phyloP scores from a whole-genome alignment of 1,140 invertebrate genomes.

The Rhopalosiphum padi region DNA sequence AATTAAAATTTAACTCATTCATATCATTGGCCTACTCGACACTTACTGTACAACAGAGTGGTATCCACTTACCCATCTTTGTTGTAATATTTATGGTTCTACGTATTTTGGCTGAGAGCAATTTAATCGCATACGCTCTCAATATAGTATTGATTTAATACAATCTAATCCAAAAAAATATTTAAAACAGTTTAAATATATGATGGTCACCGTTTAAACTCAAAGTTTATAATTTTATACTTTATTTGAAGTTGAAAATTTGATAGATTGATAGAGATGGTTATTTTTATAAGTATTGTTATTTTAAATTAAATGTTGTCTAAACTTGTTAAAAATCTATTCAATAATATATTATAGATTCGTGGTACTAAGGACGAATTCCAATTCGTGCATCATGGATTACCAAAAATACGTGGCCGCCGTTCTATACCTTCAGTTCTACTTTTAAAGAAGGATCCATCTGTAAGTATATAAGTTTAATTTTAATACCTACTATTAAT shows the following conservation, averaged over 20 bases:
- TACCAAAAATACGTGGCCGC: conserved; percentile 84
- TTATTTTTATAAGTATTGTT: background rate
- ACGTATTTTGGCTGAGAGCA: too few species aligned
- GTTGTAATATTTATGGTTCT: too few species aligned
- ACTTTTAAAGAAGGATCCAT: conserved; percentile 85
- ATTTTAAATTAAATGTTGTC: background rate
- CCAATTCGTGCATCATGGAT: conserved; percentile 87
- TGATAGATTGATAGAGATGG: background rate
- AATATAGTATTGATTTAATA: too few species aligned
- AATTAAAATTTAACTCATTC: too few species aligned
- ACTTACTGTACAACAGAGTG: too few species aligned
- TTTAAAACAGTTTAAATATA: too few species aligned
- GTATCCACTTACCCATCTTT: too few species aligned
- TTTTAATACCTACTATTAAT: background rate
- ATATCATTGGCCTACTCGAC: too few species aligned
- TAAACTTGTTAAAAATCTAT: background rate
- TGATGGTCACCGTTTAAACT: background rate
- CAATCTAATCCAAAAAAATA: too few species aligned
- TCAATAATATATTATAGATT: conserved; percentile 71
- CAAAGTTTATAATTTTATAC: background rate
- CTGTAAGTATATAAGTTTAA: conserved; percentile 72
- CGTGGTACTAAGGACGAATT: conserved; percentile 85
- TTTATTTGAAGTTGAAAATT: background rate
- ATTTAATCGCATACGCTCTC: too few species aligned
- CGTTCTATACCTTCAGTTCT: conserved; percentile 86